These are phyloP conservation scores for Crotalus helleri DNA, from an alignment of 2,113 vertebrate genomes.

Conservation along the genomic window DNA sequence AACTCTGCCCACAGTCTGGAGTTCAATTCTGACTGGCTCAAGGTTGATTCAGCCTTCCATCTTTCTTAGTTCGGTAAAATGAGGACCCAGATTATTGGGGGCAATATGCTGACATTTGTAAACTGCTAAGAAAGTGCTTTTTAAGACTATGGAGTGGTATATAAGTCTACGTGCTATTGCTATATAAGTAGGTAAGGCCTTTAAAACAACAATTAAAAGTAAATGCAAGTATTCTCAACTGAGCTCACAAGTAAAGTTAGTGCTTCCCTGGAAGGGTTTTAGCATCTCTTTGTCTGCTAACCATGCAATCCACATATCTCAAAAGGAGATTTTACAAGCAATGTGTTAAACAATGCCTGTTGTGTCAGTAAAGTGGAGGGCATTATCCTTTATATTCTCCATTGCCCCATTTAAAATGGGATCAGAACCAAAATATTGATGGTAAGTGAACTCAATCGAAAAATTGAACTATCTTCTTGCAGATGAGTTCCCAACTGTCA, in stretches of 20 bases:
- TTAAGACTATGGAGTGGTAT: background rate
- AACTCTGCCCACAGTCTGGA: background rate
- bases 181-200: background rate
- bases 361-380: background rate
- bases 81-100: background rate
- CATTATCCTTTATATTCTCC: background rate
- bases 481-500: too few relatives aligned
- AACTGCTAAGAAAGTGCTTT: background rate
- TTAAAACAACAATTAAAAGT: background rate
- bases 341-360: background rate
- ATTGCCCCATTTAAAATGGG: background rate
- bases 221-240: background rate
- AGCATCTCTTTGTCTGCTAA: background rate
- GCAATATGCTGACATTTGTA: background rate
- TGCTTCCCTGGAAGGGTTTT: background rate
- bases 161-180: background rate
- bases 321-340: background rate
- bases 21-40: background rate
- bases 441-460: background rate
- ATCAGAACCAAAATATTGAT: background rate
- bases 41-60: background rate
- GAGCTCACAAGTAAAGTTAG: background rate
- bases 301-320: background rate
- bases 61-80: background rate
- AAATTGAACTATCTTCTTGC: background rate